Evolutionary conservation across 2,888 invertebrate genomes (phyloP), one percentile per base, ranked within the genome.

Genomic region (Meteorus colon): DNA sequence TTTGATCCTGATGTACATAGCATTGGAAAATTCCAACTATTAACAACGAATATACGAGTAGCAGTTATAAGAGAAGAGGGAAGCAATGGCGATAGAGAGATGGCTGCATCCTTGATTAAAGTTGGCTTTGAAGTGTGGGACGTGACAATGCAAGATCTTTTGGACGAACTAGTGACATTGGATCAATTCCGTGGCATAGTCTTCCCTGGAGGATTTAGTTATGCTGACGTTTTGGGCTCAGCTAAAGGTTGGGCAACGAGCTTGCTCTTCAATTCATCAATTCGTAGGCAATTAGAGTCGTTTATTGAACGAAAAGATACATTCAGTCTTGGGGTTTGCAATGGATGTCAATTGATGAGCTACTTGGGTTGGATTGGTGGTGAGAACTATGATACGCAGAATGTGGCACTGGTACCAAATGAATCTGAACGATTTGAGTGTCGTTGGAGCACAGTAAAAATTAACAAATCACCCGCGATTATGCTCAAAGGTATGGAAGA

Each of bases 131-230:
- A 96, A 84, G 97, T 97, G 10, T 97, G 96, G 92, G 99, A 99
- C 89, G 94, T 98, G 0, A 96, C 97, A 0, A 97, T 98, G 96
- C 95, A 96, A 84, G 98, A 98, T 91, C 91, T 98, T 75, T 91
- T 96, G 62, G 91, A 91, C 78, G 93, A 93, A 48, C 92, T 92
- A 84, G 92, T 96, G 1, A 93, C 92, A 2, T 90, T 98, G 48
- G 95, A 96, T 78, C 91, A 92, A 29, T 98, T 98, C 91, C 93
- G 94, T 81, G 98, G 99, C 0, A 87, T 99, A 16, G 94, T 97
- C 67, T 99, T 99, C 89, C 98, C 98, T 0, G 99, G 98, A 63
- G 99, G 99, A n/a, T 99, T 99, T 90, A 98, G 98, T 90, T 99
- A 98, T 90, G 98, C 98, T 62, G 97, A 97, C 89, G 99, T 98